Conservation (phyloP, 2,113 vertebrate genomes). For the Seriola quinqueradiata region DNA sequence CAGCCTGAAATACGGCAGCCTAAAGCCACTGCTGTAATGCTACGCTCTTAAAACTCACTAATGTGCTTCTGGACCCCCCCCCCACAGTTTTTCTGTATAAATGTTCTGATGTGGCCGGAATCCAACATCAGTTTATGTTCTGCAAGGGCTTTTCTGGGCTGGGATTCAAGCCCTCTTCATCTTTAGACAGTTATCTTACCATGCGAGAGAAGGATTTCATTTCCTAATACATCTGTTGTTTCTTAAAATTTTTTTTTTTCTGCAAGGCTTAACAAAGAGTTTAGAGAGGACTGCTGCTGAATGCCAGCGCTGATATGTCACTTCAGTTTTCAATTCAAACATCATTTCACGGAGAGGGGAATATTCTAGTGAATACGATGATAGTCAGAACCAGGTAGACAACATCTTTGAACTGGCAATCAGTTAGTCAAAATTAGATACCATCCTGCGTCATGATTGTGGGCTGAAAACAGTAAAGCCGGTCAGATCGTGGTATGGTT, state of each 20-base stretch:
- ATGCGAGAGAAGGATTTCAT: not conserved
- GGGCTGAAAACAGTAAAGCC: conserved; percentile 1
- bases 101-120: conserved; percentile 2
- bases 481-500: not conserved
- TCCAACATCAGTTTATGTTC: conserved; percentile 4
- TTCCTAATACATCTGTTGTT: not conserved
- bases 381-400: conserved; percentile 8
- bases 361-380: not conserved
- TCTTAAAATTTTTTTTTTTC: not conserved
- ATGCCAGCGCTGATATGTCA: not conserved
- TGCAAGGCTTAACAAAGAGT: not conserved
- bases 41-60: conserved; percentile 12
- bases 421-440: conserved; percentile 19
- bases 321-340: conserved; percentile 3
- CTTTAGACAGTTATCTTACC: not conserved
- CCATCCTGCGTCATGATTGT: conserved; percentile 29
- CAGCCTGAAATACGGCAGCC: conserved; percentile 29
- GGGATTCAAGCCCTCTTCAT: not conserved
- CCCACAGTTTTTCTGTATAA: not conserved
- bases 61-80: not conserved
- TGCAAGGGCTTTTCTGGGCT: not conserved
- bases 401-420: conserved; percentile 25
- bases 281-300: not conserved
- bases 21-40: conserved; percentile 14
- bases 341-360: not conserved